Evolutionary conservation across 2,888 invertebrate species (phyloP), one percentile per base, ranked within the genome.

Genomic region (Pocota personata): DNA sequence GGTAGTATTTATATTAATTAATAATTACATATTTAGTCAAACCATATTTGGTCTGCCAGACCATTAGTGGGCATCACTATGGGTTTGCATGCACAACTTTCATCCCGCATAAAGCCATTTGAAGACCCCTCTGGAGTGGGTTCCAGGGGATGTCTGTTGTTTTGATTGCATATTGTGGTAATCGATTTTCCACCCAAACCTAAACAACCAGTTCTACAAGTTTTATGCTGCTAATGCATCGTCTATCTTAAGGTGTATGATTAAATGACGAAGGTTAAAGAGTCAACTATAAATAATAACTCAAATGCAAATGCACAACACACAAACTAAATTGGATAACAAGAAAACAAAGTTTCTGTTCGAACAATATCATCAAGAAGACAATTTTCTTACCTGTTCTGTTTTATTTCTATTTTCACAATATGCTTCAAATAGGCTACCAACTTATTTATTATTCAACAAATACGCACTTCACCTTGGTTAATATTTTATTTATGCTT

Each of bases 171-270:
- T 71, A 69, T 46, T 75, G 73, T 30, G 52, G 30, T 43, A 80
- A 84, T 84, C 84, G 84, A 84, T 84, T 80, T 80, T 84, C 80
- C 84, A 71, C 69, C 30, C 64, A 71, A 84, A 80, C 75, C 69
- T 75, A 75, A 75, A 80, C 84, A 84, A 84, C 80, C 64, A 75
- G 84, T 83, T 83, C 48, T 67, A 73, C 78, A 50, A 78, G 78
- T 73, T 83, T 16, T 50, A 62, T 27, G 62, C 35, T 27, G 62
- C 35, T 77, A 10, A 57, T 58, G 30, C 37, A 21, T 46, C n/a
- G 12, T 30, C 37, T 27, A 21, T 52, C 16, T 27, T 40, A 55
- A 40, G 2, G 40, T 30, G 8, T 66, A 32, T 66, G 30, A 58
- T 76, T 72, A 52, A 82, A 77, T 82, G 77, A 16, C 67, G 73